These are phyloP conservation scores for Melolontha melolontha DNA, from an alignment of 2,888 invertebrate genomes.

Conservation along the genomic window DNA sequence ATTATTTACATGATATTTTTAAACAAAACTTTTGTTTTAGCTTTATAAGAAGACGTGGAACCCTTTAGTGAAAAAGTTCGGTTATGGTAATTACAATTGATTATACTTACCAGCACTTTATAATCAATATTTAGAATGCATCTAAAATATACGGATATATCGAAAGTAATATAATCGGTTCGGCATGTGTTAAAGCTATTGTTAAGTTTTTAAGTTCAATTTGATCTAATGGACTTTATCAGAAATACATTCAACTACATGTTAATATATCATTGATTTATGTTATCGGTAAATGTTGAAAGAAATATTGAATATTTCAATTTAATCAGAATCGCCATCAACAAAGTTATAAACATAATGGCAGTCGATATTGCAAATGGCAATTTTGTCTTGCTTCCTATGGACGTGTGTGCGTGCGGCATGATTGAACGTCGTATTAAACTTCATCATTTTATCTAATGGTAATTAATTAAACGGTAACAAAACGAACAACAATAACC, in stretches of 20 bases:
- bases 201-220: too few species aligned
- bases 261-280: constrained; percentile 16
- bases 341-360: constrained; percentile 14
- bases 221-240: not conserved
- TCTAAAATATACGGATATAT: too few species aligned
- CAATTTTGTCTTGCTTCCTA: not conserved
- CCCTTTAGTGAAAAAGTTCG: too few species aligned
- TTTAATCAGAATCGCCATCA: constrained; percentile 26
- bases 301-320: constrained; percentile 19
- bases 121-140: too few species aligned
- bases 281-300: constrained; percentile 14
- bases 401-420: constrained; percentile 28
- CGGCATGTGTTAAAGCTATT: too few species aligned
- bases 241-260: constrained; percentile 5
- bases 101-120: too few species aligned
- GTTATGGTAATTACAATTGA: too few species aligned
- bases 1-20: too few species aligned
- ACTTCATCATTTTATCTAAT: constrained; percentile 43
- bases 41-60: too few species aligned
- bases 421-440: constrained; percentile 40
- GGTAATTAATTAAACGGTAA: constrained; percentile 42
- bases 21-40: too few species aligned
- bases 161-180: too few species aligned
- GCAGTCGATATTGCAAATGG: constrained; percentile 22
- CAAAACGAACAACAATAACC: constrained; percentile 42